A percentile compares a stretch with the other conserved stretches of the same genome.
Conservation (phyloP, 2,888 invertebrate species). For the Alloplasta piceator region DNA sequence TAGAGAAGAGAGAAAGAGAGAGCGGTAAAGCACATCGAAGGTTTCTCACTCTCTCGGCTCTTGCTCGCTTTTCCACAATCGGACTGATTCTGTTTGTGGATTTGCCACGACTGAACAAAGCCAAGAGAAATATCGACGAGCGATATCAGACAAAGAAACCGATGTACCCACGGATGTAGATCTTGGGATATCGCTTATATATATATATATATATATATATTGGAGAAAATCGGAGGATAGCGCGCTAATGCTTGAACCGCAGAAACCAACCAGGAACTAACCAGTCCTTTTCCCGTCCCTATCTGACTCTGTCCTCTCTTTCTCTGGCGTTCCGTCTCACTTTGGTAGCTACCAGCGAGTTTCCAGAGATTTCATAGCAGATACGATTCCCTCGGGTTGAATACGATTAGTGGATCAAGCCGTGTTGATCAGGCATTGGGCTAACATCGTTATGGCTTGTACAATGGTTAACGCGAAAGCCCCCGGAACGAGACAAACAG, state of each 20-base stretch:
- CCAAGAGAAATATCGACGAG: constrained; percentile 46
- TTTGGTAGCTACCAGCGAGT: constrained; percentile 22
- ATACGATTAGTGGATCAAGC: constrained; percentile 58
- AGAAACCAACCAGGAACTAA: constrained; percentile 22
- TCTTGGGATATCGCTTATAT: constrained; percentile 10
- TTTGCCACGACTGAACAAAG: constrained; percentile 41
- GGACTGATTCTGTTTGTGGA: constrained; percentile 40
- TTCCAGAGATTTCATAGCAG: constrained; percentile 49
- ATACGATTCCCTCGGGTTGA: constrained; percentile 52
- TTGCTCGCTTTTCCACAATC: constrained; percentile 34
- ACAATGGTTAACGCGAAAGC: constrained; percentile 36
- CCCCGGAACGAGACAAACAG: background rate
- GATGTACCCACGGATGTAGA: constrained; percentile 37
- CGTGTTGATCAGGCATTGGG: constrained; percentile 57
- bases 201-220: constrained; percentile 11
- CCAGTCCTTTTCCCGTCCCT: constrained; percentile 5
- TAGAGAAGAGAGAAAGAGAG: constrained; percentile 13
- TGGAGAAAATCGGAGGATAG: constrained; percentile 13
- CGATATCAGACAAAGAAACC: constrained; percentile 39
- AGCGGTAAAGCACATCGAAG: background rate
- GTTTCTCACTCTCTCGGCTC: background rate
- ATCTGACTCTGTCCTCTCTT: background rate
- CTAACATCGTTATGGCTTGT: constrained; percentile 36
- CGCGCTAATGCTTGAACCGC: constrained; percentile 13
- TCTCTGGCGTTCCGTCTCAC: constrained; percentile 1